Evolutionary conservation across 23 tunicate genomes (phyloP).

Genomic region (Aplidium turbinatum): DNA sequence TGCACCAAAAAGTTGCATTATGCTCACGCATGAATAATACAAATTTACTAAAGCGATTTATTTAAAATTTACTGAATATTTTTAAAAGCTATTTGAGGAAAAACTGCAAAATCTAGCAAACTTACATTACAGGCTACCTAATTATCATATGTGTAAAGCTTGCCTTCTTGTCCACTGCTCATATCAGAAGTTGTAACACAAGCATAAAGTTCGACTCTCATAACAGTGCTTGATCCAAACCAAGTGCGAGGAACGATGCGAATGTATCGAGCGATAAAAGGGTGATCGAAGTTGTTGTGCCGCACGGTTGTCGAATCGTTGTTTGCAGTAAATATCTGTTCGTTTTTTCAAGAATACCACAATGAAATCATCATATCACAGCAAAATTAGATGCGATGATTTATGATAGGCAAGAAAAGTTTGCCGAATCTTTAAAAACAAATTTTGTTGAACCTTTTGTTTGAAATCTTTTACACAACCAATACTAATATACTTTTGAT

Average conservation of each 20-base stretch:
- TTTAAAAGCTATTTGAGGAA: background rate
- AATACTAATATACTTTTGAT: no score
- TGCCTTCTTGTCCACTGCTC: background rate
- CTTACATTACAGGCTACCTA: no score
- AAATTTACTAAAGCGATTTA: background rate
- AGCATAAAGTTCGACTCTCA: constrained; percentile 34
- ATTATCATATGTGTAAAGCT: background rate
- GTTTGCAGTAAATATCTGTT: constrained; percentile 40
- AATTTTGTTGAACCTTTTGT: no score
- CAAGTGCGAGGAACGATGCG: constrained; percentile 38
- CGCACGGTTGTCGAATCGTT: background rate
- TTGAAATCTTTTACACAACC: no score
- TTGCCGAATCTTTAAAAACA: background rate
- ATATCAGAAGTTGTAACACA: background rate
- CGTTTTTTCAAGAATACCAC: background rate
- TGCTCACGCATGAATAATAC: no score
- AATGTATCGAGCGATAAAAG: constrained; percentile 29
- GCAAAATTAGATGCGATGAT: background rate
- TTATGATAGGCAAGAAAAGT: background rate
- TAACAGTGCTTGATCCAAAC: constrained; percentile 22
- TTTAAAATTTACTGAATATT: background rate
- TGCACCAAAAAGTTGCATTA: no score
- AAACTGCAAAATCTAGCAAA: background rate
- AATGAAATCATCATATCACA: no score
- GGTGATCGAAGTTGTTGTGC: constrained; percentile 21